A percentile compares a stretch with the other conserved stretches of the same genome.
phyloP scores from a whole-genome alignment of 2,888 invertebrate genomes.

The Callyntrura sp. region DNA sequence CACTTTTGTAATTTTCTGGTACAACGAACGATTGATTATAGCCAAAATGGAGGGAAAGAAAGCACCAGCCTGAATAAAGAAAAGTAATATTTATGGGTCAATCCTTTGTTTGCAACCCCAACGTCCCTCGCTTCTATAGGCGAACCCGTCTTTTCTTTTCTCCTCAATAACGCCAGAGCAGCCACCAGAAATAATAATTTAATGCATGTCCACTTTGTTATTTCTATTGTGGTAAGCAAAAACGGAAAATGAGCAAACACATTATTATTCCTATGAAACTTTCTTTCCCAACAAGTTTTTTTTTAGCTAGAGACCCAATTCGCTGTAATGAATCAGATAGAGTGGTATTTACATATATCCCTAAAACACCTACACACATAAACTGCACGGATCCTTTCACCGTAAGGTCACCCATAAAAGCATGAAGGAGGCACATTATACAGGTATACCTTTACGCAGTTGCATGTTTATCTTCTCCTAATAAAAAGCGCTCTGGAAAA shows the following conservation, averaged over 20 bases:
- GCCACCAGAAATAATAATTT: slow-evolving; percentile 37
- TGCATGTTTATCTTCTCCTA: neutral
- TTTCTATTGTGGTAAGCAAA: neutral
- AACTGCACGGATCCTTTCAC: neutral
- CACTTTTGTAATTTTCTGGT: slow-evolving; percentile 34
- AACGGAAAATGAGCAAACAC: slow-evolving; percentile 40
- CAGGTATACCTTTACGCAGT: neutral
- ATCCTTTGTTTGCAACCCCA: neutral
- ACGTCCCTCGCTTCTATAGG: neutral
- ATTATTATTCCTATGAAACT: slow-evolving; percentile 27
- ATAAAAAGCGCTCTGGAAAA: neutral
- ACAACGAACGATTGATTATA: slow-evolving; percentile 36
- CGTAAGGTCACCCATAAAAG: neutral
- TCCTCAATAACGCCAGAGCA: neutral
- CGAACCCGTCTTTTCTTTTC: neutral
- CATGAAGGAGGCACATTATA: neutral
- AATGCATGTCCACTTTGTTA: slow-evolving; percentile 41
- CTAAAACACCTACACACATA: neutral
- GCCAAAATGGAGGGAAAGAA: neutral
- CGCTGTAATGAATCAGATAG: neutral
- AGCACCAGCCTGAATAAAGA: neutral
- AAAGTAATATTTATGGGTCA: slow-evolving; percentile 33
- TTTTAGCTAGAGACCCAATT: neutral
- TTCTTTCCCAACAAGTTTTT: slow-evolving; percentile 1
- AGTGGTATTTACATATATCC: neutral